Evolutionary conservation across 2,888 invertebrate genomes (phyloP), one percentile per base, ranked within the genome.

Genomic region (Andrena dorsata): DNA sequence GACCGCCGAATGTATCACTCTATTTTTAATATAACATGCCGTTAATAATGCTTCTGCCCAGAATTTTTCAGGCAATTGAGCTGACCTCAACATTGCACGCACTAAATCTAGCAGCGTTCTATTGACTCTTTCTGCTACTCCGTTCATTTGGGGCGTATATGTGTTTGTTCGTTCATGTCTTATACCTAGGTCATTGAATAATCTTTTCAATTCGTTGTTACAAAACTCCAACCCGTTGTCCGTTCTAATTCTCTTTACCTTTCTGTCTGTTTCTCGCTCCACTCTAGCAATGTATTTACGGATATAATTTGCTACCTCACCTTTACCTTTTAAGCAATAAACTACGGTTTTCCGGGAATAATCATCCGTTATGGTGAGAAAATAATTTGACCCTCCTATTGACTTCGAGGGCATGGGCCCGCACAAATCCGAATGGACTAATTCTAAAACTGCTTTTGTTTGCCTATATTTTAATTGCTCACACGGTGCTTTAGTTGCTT

Each of bases 401-500:
- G 63, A 47, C 13, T 47, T 23, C 16, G 41, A 23, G 7, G 53
- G 53, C 16, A 68, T 7, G 23, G 23, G 68, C 41, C 41, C 41
- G 41, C 41, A 41, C 41, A 41, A 41, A 13, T 41, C 41, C 13
- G 41, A 41, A 41, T 68, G 68, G 2, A 56, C 7, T 23, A 68
- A 32, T 3, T 68, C 35, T 51, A 68, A 7, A 30, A 51, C n/a
- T 30, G 20, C 13, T 68, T 20, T 68, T 10, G 51, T 53, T 68
- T 68, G 66, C 0, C 51, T 68, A 51, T n/a, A 6, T 26, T 49
- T 20, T 0, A 66, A 8, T 0, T 30, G 26, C 10, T 66, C 51
- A 23, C 77, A 78, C n/a, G 74, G 74, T 1, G 69, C 69, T 30
- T 74, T 79, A 47, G 35, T 58, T 1, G 79, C 61, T 32, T 79